Evolutionary conservation across 2,888 invertebrate species (phyloP), one percentile per base, ranked within the genome.

Genomic region (Cepaea hortensis): DNA sequence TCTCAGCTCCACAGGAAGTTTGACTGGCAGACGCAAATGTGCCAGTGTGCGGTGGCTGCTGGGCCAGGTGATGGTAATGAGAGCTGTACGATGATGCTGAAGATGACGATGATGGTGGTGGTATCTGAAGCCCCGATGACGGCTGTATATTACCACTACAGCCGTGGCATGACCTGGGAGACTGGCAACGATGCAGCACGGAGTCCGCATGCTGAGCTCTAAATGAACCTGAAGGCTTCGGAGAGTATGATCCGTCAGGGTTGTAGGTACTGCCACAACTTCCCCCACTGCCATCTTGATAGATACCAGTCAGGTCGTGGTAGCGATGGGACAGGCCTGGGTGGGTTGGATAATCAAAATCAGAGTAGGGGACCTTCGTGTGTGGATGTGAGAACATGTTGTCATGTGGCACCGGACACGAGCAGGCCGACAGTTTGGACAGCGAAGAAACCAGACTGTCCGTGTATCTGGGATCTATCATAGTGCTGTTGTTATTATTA

Each of bases 401-500:
- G 84, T 91, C 92, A 81, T 92, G 92, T 4, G 91, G 92, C 23
- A 91, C 90, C 0, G 93, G 93, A 89, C 92, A 92, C 9, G 93
- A 92, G 88, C 92, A 92, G n/a, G 92, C 91, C 0, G 93, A 93
- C 3, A 92, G 90, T 85, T 92, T 92, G 77, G 93, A 92, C 55
- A 92, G 91, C 0, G 93, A 91, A 13, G 93, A 92, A 84, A 92
- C 89, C 7, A 92, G 92, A 86, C 91, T 92, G 79, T 90, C 89
- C 23, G 89, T 83, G 55, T 84, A 85, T 4, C 90, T 83, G 0
- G 85, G 76, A 7, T 88, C 88, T 23, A 73, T 72, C 18, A 85
- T 85, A 72, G 86, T 86, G 79, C 87, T 85, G 50, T 11, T 61
- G 77, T 77, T 84, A 68, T 79, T 79, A 55, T 55, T 55, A 55